Conservation (phyloP, 2,113 vertebrate genomes). For the Plotosus lineatus region DNA sequence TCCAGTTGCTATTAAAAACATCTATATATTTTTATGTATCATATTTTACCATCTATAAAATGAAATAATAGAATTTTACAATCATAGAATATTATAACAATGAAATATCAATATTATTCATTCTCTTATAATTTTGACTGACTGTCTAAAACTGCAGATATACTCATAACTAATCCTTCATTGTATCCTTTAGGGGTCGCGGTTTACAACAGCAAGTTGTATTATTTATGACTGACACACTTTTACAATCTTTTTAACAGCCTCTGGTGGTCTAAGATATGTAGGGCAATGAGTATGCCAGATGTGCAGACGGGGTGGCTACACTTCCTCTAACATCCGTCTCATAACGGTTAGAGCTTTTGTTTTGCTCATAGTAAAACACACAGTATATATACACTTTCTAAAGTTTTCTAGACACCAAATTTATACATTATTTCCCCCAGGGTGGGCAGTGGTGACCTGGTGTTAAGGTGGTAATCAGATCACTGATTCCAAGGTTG, state of each 20-base stretch:
- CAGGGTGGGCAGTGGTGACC: not conserved
- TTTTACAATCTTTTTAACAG: slow-evolving; percentile 50
- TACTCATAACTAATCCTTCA: not conserved
- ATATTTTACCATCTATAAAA: not conserved
- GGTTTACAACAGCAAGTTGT: not conserved
- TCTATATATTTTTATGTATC: not conserved
- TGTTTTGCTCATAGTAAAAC: not conserved
- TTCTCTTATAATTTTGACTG: not conserved
- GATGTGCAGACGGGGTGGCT: slow-evolving; percentile 61
- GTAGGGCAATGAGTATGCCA: slow-evolving; percentile 67
- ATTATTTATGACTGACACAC: slow-evolving; percentile 28
- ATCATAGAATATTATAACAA: not conserved
- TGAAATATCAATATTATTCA: not conserved
- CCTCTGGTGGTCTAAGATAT: slow-evolving; percentile 46
- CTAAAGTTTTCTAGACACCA: not conserved
- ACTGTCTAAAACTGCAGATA: not conserved
- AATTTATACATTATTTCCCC: no score
- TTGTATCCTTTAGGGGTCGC: not conserved
- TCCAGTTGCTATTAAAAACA: not conserved
- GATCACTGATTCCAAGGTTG: no score
- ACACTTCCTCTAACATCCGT: not conserved
- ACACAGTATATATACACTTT: not conserved
- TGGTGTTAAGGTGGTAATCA: no score
- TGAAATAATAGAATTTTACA: not conserved
- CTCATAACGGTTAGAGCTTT: not conserved